Base-by-base conservation (phyloP, 2,113 vertebrate genomes). In the Tursiops truncatus region DNA sequence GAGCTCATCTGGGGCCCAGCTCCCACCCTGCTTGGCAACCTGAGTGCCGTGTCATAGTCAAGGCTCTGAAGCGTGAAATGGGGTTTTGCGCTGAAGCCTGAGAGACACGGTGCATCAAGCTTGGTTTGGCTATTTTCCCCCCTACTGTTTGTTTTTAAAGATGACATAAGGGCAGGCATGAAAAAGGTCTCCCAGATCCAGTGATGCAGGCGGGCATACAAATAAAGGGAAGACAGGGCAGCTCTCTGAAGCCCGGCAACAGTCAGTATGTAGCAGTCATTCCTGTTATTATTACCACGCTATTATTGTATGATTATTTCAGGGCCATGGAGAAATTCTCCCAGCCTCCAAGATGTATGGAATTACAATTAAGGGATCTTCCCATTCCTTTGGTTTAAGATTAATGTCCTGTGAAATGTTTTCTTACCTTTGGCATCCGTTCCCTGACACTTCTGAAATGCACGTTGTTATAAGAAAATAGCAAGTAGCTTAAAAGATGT, bases 11-110 rank as follows among this genome's bases (percentile, higher is more conserved):
- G 89, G 94, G 41, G 36, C 26, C 26, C 21, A 33, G 50, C 31
- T 84, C 70, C 71, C 1, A 14, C 74, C 71, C 94, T 81, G 76
- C 74, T 56, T 97, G 97, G 90, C 87, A 96, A 63, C 90, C 82
- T 76, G 90, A 89, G 70, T 1, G 0, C 73, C 0, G 0, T 73
- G n/a, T 71, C 92, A 76, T n/a, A 90, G 74, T 90, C 65, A 76
- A 84, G 70, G 20, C 90, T 85, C 70, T 8, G 87, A 97, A 97
- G 98, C 97, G 96, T 97, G 96, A 97, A 98, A 97, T 97, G 94
- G 92, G 74, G 63, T 97, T 97, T 97, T 92, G 80, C 2, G 0
- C 60, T 94, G 95, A 97, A 95, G 96, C 87, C 87, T 94, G 92
- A 76, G 90, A 90, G 94, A 92, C 70, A n/a, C 0, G 0, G 89